These are phyloP conservation scores for Hypocryptadius cinnamomeus DNA, from an alignment of 2,113 vertebrate genomes.

Conservation along the genomic window DNA sequence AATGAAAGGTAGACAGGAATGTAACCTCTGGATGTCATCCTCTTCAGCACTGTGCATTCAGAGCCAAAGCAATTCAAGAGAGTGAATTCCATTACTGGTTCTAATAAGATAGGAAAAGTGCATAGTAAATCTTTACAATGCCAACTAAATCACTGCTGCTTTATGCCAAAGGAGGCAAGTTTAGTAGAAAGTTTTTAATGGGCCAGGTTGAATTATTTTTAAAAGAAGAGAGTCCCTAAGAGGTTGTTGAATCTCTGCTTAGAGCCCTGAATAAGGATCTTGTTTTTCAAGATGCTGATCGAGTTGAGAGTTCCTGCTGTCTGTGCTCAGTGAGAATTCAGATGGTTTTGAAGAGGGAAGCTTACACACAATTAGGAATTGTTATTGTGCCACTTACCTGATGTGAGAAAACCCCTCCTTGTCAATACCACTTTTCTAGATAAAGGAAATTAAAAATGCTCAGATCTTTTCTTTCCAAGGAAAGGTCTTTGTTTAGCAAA, in stretches of 20 bases:
- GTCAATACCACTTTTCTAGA: neutral
- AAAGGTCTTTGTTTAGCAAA: neutral
- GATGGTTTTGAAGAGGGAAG: neutral
- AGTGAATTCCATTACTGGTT: slow-evolving; percentile 9
- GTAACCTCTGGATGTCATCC: slow-evolving; percentile 24
- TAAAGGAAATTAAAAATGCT: neutral
- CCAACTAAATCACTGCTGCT: neutral
- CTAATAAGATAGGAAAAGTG: slow-evolving; percentile 20
- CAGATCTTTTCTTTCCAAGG: no score
- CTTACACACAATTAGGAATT: neutral
- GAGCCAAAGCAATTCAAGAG: slow-evolving; percentile 2
- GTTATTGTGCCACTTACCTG: neutral
- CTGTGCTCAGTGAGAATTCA: neutral
- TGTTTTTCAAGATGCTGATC: neutral
- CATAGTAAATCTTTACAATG: slow-evolving; percentile 14
- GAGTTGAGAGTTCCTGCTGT: neutral
- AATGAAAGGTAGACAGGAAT: slow-evolving; percentile 16
- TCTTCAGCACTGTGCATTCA: neutral
- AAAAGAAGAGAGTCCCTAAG: neutral
- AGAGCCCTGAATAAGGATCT: neutral
- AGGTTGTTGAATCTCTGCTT: neutral
- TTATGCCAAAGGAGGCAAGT: neutral
- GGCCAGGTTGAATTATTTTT: neutral
- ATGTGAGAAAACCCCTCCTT: neutral
- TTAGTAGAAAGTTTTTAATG: neutral